These are phyloP conservation scores for Callopanchax toddi DNA, from an alignment of 2,113 vertebrate genomes.

Conservation along the genomic window DNA sequence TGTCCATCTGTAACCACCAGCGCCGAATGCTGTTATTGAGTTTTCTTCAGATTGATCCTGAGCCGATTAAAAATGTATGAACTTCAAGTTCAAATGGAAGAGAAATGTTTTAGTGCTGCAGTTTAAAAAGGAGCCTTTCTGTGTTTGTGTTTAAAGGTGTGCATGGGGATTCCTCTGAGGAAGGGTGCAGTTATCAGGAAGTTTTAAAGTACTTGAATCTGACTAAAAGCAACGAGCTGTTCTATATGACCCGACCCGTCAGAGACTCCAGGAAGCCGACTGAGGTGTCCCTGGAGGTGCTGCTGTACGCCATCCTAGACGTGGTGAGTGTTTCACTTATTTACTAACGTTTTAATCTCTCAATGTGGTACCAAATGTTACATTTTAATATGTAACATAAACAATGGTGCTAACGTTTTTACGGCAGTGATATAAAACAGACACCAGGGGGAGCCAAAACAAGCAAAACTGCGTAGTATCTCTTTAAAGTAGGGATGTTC, in stretches of 20 bases:
- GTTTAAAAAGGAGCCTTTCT: background rate
- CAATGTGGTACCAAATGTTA: background rate
- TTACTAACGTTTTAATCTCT: background rate
- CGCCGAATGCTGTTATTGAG: background rate
- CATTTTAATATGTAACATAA: too few species aligned
- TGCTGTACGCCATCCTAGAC: conserved; percentile 69
- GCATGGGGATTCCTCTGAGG: conserved; percentile 23
- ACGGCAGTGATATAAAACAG: too few species aligned
- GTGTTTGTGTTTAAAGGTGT: background rate
- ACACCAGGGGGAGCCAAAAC: too few species aligned
- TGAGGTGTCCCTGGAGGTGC: conserved; percentile 44
- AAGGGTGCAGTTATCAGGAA: conserved; percentile 63
- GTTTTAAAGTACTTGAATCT: conserved; percentile 63
- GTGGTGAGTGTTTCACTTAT: conserved; percentile 43
- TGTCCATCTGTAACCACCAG: background rate
- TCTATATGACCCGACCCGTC: conserved; percentile 57
- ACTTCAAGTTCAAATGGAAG: background rate
- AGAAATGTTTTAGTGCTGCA: background rate
- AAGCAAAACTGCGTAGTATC: too few species aligned
- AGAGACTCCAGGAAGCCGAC: conserved; percentile 57
- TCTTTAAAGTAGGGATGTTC: too few species aligned
- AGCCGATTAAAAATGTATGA: background rate
- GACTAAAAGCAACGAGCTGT: conserved; percentile 54
- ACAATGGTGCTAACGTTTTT: too few species aligned
- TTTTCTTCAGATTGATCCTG: too few species aligned